Percentiles rank a stretch among this genome's conserved stretches.
These are phyloP conservation scores for Aurelia coerulea DNA, from an alignment of 30 jellyfish, hydroid and myxozoan species.

Conservation along the genomic window DNA sequence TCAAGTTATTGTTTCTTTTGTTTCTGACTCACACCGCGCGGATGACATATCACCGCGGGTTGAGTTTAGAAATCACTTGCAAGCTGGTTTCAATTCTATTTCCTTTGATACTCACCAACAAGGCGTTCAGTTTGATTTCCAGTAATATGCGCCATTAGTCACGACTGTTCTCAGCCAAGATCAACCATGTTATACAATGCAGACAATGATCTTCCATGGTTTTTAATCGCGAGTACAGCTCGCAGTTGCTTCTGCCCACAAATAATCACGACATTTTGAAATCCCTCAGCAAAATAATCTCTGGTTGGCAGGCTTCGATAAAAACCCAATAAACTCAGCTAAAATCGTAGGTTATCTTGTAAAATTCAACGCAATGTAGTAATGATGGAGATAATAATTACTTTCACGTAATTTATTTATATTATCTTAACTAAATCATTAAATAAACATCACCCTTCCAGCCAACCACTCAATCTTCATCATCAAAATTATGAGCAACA, in stretches of 20 bases:
- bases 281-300: no score
- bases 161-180: neutral
- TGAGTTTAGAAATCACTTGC: no score
- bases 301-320: no score
- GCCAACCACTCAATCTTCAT: no score
- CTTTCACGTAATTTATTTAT: neutral
- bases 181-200: neutral
- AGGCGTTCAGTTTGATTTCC: conserved; percentile 55
- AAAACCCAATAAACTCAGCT: neutral
- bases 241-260: no score
- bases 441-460: neutral
- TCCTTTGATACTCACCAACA: conserved; percentile 41
- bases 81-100: neutral
- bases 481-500: no score
- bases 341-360: neutral
- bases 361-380: neutral
- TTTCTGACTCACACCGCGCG: no score
- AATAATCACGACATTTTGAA: no score
- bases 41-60: no score
- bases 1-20: no score
- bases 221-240: no score
- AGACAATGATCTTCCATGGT: no score
- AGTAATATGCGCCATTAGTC: conserved; percentile 38
- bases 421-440: neutral
- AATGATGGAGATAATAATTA: neutral